phyloP scores from a whole-genome alignment of 1,140 invertebrate species.

The Camponotus floridanus region DNA sequence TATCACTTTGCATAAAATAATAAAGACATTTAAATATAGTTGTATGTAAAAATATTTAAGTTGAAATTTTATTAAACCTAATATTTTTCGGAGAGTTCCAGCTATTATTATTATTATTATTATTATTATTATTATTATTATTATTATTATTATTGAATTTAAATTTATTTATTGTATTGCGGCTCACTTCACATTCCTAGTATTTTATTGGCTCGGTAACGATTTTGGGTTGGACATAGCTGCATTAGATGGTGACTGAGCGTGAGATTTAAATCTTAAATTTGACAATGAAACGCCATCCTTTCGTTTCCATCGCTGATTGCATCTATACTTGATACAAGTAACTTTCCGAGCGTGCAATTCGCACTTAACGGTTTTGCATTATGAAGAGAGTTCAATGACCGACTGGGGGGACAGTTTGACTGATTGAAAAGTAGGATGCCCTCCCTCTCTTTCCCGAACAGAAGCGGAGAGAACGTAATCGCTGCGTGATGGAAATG shows the following conservation, averaged over 20 bases:
- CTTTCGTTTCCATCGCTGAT: not conserved
- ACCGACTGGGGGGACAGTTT: not conserved
- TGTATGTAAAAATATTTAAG: too few species aligned
- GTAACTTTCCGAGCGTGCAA: slow-evolving; percentile 1
- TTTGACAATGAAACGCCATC: not conserved
- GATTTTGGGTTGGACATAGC: too few species aligned
- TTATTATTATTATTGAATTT: too few species aligned
- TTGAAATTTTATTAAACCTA: too few species aligned
- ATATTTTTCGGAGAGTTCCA: too few species aligned
- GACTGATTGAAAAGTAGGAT: slow-evolving; percentile 35
- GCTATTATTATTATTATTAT: too few species aligned
- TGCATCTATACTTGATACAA: not conserved
- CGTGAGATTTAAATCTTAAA: not conserved
- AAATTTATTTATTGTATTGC: too few species aligned
- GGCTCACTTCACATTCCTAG: too few species aligned
- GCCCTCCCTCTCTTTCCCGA: not conserved
- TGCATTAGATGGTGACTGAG: not conserved
- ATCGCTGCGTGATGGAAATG: not conserved
- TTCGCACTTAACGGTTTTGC: not conserved
- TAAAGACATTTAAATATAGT: too few species aligned
- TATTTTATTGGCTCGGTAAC: too few species aligned
- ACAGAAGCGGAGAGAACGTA: not conserved
- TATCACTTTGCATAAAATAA: too few species aligned
- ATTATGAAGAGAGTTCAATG: not conserved
- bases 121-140: too few species aligned